A percentile compares a stretch with the other conserved stretches of the same genome.
These are phyloP conservation scores for Eulemur albifrons DNA, from an alignment of 2,797 vertebrate genomes.

Conservation along the genomic window DNA sequence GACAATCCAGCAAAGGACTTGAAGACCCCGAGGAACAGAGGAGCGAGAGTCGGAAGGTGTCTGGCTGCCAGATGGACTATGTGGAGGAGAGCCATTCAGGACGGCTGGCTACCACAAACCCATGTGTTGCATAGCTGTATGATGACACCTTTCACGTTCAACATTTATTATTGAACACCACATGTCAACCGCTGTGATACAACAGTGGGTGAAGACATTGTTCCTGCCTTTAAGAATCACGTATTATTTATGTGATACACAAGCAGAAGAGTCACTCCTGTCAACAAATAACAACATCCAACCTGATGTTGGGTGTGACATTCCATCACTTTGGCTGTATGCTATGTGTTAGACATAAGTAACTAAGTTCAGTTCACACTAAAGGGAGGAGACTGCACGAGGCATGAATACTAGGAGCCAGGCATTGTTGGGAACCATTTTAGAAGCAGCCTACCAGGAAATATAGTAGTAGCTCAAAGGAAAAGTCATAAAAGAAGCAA, in stretches of 20 bases:
- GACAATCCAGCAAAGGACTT: background rate
- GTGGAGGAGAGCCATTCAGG: background rate
- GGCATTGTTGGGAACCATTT: background rate
- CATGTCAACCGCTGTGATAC: background rate
- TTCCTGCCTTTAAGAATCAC: background rate
- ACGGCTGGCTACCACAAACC: background rate
- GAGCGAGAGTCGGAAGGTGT: background rate
- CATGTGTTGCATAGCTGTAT: background rate
- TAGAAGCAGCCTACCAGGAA: background rate
- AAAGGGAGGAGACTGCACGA: background rate
- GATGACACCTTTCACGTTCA: background rate
- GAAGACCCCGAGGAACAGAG: background rate
- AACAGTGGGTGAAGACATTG: background rate
- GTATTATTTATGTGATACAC: background rate
- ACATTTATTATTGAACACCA: background rate
- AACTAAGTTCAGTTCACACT: background rate
- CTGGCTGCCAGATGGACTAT: background rate
- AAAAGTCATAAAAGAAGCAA: background rate
- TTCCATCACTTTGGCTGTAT: background rate
- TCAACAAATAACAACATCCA: background rate
- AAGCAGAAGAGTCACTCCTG: background rate
- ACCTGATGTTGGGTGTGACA: background rate
- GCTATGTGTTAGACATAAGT: background rate
- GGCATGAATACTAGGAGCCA: background rate
- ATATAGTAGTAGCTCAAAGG: background rate